Evolutionary conservation across 2,888 invertebrate species (phyloP), one percentile per base, ranked within the genome.

Genomic region (Diogma glabrata): DNA sequence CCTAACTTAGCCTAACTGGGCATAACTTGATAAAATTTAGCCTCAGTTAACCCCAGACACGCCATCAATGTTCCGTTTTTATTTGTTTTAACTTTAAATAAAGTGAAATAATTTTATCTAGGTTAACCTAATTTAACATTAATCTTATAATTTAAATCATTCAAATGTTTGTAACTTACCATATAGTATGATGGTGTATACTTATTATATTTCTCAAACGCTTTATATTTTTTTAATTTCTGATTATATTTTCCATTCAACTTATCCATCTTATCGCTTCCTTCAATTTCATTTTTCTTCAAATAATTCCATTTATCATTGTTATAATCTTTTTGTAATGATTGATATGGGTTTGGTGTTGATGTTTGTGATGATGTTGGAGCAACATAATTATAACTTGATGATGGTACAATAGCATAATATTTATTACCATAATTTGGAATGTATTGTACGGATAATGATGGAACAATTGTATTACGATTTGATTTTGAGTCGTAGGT

Each of bases 201-300:
- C 52, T 61, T 60, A 43, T 46, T 46, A 20, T 14, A 30, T 61
- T 67, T 67, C 59, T 67, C 67, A 56, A 63, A 67, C 33, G 63
- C 66, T 57, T 67, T 67, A 58, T 64, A 67, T 55, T 67, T 67
- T 60, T 67, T 67, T 52, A 67, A 64, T 60, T 69, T 69, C 26
- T 61, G 60, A 56, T 69, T 69, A 58, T 66, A 68, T 61, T 67
- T 67, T 57, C 68, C 69, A 57, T 69, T 69, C 56, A 59, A 57
- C 57, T 69, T 69, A 54, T 65, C 60, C 52, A 60, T 57, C 55
- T 57, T 57, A 49, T n/a, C n/a, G n/a, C n/a, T n/a, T n/a, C 55
- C 57, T 54, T 59, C 59, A 49, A 55, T 52, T 54, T 48, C 51
- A 47, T 51, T 56, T 17, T 54, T 49, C 19, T 58, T 54, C 9